Conservation (phyloP, 2,888 invertebrate genomes). For the Apamea anceps region DNA sequence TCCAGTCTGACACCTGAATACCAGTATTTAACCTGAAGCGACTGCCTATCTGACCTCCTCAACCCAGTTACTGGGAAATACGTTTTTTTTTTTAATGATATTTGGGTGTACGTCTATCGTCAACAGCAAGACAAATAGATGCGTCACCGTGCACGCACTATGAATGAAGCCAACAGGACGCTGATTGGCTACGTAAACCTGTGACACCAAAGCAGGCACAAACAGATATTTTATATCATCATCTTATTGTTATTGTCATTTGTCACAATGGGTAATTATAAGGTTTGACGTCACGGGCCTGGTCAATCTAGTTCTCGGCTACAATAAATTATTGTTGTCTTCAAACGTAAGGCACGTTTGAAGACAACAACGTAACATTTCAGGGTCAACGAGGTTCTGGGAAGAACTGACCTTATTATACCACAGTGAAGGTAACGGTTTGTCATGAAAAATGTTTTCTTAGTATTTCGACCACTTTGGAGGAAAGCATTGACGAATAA, state of each 20-base stretch:
- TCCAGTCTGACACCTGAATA: background rate
- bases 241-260: slow-evolving; percentile 43
- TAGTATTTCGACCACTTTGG: slow-evolving; percentile 1
- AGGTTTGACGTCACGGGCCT: slow-evolving; percentile 68
- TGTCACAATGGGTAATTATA: slow-evolving; percentile 76
- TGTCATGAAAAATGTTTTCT: background rate
- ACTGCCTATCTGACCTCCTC: background rate
- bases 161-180: slow-evolving; percentile 9
- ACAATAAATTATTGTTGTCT: slow-evolving; percentile 29
- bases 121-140: background rate
- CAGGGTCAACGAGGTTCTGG: slow-evolving; percentile 4
- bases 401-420: slow-evolving; percentile 1
- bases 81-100: background rate
- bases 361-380: background rate
- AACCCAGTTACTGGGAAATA: background rate
- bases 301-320: slow-evolving; percentile 36
- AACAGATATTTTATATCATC: slow-evolving; percentile 6
- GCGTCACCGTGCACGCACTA: background rate
- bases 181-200: background rate
- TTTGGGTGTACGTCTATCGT: background rate
- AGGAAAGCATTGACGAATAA: background rate
- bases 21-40: background rate
- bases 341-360: no score
- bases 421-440: background rate
- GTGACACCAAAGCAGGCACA: background rate